A percentile compares a stretch with the other conserved stretches of the same genome.
These are phyloP conservation scores for Paratrypauchen microcephalus DNA, from an alignment of 2,797 vertebrate genomes.

Conservation along the genomic window DNA sequence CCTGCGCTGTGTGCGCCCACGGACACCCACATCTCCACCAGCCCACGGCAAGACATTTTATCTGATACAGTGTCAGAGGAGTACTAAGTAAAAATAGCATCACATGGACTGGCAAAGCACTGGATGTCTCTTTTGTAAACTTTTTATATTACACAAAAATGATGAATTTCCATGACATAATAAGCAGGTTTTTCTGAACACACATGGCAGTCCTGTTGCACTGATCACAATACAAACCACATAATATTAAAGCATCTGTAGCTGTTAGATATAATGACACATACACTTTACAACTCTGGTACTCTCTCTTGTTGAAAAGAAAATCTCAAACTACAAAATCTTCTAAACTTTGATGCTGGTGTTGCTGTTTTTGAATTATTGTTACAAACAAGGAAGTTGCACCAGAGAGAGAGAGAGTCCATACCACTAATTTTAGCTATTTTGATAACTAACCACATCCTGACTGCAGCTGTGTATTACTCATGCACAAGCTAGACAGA, in stretches of 20 bases:
- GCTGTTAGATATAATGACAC: background rate
- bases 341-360: background rate
- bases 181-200: conserved; percentile 25
- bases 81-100: conserved; percentile 69
- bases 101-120: conserved; percentile 24
- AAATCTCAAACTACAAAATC: background rate
- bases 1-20: conserved; percentile 59
- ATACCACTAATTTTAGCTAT: background rate
- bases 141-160: conserved; percentile 27
- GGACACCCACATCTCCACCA: conserved; percentile 70
- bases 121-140: conserved; percentile 35
- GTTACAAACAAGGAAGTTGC: background rate
- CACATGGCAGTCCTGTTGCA: conserved; percentile 21
- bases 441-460: conserved; percentile 36
- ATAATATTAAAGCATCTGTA: background rate
- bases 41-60: conserved; percentile 76
- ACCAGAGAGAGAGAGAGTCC: background rate
- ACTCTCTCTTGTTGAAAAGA: no score
- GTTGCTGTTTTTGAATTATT: background rate
- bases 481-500: background rate
- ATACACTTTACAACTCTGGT: background rate
- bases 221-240: conserved; percentile 11
- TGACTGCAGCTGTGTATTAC: conserved; percentile 20
- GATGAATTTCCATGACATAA: conserved; percentile 32
- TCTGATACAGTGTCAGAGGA: conserved; percentile 85